Evolutionary conservation across 1,140 invertebrate genomes (phyloP), one percentile per base, ranked within the genome.

Genomic region (Leptinotarsa defecta): DNA sequence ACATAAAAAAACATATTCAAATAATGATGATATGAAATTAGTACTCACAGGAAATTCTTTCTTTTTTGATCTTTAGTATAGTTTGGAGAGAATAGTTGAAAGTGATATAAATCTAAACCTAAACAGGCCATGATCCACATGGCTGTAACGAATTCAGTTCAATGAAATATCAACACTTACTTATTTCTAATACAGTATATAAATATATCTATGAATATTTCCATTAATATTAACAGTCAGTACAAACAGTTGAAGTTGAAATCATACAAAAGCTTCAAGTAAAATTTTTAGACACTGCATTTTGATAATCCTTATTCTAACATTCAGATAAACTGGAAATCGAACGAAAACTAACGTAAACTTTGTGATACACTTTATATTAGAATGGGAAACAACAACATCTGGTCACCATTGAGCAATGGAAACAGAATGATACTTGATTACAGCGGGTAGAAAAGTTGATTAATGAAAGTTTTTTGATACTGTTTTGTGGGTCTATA

Each of bases 161-260:
- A 57, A 17, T 57, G n/a, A 57, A 57, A 19, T 57, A 57, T 57
- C 52, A 57, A 57, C 52, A 57, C 52, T 57, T 57, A 57, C 52
- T 57, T 57, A 57, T n/a, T 19, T 65, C 64, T 34, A 65, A 3
- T 65, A 65, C 64, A 65, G 64, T 65, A 65, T 65, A 65, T 65
- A 65, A 65, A 65, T 65, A 65, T 65, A 65, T 65, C 27, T 65
- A 24, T 65, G 20, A 24, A 65, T 65, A 65, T 65, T 65, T 65
- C 20, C 64, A 65, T 22, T 65, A 20, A 24, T 34, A 65, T 24
- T 65, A 65, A 65, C 64, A 65, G 64, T 65, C 64, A 65, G 64
- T 65, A 65, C 64, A 22, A 57, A 57, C 52, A 57, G 52, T 57
- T 57, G 34, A 43, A 43, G 34, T 43, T 43, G 34, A 43, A 43